Base-by-base conservation (phyloP, 2,888 invertebrate species). In the Euphydryas editha region DNA sequence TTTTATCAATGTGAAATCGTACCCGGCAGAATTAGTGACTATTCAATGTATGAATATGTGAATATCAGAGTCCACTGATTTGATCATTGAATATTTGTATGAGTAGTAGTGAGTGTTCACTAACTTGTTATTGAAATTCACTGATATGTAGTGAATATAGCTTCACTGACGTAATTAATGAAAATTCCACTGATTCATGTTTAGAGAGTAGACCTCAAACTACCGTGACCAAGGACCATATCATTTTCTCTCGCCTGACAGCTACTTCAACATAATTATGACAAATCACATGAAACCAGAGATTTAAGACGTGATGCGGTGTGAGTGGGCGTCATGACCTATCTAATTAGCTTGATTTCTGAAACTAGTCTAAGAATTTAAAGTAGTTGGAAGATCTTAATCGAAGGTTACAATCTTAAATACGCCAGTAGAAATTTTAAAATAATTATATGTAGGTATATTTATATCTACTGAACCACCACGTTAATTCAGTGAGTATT, bases 251-350 rank as follows among this genome's bases (percentile, higher is more conserved):
- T 39, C 30, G 58, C 59, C 62, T 65, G 69, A 69, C 66, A 64
- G 47, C 56, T 68, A 57, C 46, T 68, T 61, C 61, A 65, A n/a
- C 42, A 37, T 68, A 69, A 70, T 72, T 69, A 67, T 72, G 69
- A 73, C 59, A 60, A 55, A 73, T 68, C 62, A 57, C 57, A 20
- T 47, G 47, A 56, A 60, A 58, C 30, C 68, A 63, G 68, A 68
- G 67, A 71, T 72, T 68, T 59, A 55, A 51, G 24, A 54, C 54
- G 21, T 57, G 57, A 67, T 66, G 60, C 60, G 51, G 51, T 49
- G 21, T 2, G 10, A 17, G 71, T 68, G 66, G 72, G 71, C 62
- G 67, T 62, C 46, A 30, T 62, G 67, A 68, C 60, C 62, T 20
- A 58, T 21, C 47, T 70, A 68, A 70, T 68, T 70, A 42, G 47